Evolutionary conservation across 2,113 vertebrate genomes (phyloP).

Genomic region (Chamaetylas fuelleborni): DNA sequence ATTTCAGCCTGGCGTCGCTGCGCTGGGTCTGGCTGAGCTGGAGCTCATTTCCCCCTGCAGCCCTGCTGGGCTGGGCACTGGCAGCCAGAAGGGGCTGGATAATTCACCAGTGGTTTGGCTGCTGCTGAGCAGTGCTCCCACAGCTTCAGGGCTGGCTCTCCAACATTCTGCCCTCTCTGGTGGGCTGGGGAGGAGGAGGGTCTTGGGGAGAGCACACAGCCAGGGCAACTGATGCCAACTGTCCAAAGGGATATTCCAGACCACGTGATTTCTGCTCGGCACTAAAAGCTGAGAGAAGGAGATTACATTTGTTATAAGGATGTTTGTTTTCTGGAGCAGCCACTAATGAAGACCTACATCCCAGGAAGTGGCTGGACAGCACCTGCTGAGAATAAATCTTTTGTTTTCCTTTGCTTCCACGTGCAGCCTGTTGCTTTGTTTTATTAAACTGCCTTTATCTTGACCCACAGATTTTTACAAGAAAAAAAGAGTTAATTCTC

Average conservation of each 20-base stretch:
- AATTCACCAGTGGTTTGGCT: background rate
- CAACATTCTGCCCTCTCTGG: accelerated
- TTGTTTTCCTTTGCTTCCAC: background rate
- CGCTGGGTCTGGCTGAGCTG: background rate
- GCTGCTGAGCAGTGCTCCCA: background rate
- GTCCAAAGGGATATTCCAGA: background rate
- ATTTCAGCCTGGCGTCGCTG: background rate
- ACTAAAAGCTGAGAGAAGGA: background rate
- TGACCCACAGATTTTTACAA: background rate
- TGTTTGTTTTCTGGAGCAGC: background rate
- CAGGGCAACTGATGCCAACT: background rate
- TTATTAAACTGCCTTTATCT: background rate
- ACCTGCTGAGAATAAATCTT: background rate
- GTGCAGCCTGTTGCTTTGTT: background rate
- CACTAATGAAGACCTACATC: background rate
- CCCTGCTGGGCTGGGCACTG: background rate
- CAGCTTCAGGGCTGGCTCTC: background rate
- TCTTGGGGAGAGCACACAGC: background rate
- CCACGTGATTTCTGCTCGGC: background rate
- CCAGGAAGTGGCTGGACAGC: background rate
- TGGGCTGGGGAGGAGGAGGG: background rate
- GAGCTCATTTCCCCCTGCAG: background rate
- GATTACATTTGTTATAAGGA: background rate
- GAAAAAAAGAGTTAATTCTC: background rate
- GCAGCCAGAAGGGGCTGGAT: too few species aligned